Evolutionary conservation across 2,888 invertebrate genomes (phyloP).

Genomic region (Tetragnatha montana): DNA sequence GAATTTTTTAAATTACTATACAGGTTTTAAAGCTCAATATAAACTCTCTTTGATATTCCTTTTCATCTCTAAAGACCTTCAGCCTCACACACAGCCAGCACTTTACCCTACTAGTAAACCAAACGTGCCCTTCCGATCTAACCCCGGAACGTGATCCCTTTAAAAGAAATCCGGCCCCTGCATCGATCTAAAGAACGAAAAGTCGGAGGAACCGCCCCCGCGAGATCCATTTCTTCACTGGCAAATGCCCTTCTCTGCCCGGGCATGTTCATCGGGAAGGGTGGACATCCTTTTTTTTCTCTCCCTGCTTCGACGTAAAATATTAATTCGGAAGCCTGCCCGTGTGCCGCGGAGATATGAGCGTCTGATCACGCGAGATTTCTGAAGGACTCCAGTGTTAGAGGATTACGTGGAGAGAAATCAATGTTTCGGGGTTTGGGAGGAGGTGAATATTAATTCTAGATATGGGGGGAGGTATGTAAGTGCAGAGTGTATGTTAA

Average conservation of each 20-base stretch:
- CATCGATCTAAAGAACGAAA: constrained; percentile 42
- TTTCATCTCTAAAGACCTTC: neutral
- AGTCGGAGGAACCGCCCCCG: constrained; percentile 36
- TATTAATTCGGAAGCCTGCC: neutral
- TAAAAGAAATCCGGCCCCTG: constrained; percentile 6
- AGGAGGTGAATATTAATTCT: too few relatives aligned
- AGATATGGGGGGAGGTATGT: too few relatives aligned
- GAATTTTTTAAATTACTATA: too few relatives aligned
- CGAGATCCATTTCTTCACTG: neutral
- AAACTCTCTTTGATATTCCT: neutral
- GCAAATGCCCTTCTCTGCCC: neutral
- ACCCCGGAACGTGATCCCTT: constrained; percentile 19
- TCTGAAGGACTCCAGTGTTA: neutral
- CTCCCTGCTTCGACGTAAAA: neutral
- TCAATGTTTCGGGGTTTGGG: too few relatives aligned
- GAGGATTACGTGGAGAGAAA: too few relatives aligned
- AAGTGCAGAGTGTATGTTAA: too few relatives aligned
- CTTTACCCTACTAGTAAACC: neutral
- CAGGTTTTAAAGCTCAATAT: neutral
- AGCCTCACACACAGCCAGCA: neutral
- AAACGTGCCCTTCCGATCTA: constrained; percentile 28
- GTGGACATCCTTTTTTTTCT: neutral
- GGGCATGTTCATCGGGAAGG: neutral
- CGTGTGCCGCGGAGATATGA: neutral
- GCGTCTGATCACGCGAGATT: neutral